These are phyloP conservation scores for Carcharodon carcharias DNA, from an alignment of 2,797 vertebrate genomes.

Conservation along the genomic window DNA sequence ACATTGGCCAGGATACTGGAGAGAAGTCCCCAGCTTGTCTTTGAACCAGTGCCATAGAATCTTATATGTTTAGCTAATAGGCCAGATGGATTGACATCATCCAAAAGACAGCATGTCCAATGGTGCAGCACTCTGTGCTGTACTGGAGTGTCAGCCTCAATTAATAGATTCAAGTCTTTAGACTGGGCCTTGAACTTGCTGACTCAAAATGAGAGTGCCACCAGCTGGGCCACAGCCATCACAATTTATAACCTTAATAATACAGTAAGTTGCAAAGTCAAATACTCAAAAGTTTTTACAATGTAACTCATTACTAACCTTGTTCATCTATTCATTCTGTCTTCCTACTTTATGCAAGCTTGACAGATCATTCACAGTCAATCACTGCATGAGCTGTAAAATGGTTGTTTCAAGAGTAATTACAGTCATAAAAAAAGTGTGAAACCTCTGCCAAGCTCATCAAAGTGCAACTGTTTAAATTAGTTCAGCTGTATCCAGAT, in stretches of 20 bases:
- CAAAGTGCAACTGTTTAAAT: conserved; percentile 14
- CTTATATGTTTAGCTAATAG: neutral
- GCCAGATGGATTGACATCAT: neutral
- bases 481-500: neutral
- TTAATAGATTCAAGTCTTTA: neutral
- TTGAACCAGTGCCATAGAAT: neutral
- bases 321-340: neutral
- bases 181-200: neutral
- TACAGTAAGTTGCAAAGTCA: neutral
- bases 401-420: neutral
- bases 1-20: neutral
- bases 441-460: neutral
- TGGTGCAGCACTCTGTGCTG: neutral
- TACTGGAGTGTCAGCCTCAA: neutral
- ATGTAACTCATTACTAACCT: neutral
- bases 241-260: neutral
- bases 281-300: neutral
- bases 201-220: neutral
- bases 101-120: neutral
- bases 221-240: neutral
- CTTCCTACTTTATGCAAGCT: neutral
- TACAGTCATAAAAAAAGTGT: neutral
- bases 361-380: neutral
- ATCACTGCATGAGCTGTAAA: conserved; percentile 14
- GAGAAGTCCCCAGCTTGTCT: neutral